Base-by-base conservation (phyloP, 1,140 invertebrate genomes). In the Kradibia gibbosae region DNA sequence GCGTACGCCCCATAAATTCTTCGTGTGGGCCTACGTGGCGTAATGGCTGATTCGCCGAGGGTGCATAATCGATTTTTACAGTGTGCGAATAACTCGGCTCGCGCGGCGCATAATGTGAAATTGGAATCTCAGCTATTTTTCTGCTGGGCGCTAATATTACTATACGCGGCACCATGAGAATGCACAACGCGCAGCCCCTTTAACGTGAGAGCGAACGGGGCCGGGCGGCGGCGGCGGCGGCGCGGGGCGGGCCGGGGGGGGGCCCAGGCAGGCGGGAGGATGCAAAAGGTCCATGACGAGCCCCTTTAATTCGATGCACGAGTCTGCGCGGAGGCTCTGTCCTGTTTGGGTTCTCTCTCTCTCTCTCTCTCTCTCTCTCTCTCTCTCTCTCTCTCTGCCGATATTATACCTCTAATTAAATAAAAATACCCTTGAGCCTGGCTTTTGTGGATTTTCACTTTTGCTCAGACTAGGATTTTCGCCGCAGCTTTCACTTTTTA, bases 31-130 rank as follows among this genome's bases (percentile, higher is more conserved):
- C 71, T 62, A 50, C 34, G 22, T 65, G 31, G 39, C 62, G 75
- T 53, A 78, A 78, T 78, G 75, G 42, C 75, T 65, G 42, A 78
- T 78, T 78, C 78, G 55, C 55, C 39, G 50, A 57, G 80, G 80
- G 74, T 77, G 73, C 36, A 82, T 82, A 82, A 82, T 77, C 67
- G 74, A 82, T 82, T 82, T 77, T 81, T 75, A 70, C 79, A 57
- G 42, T 36, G 42, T 22, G 53, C 67, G 50, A 57, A 48, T 53
- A 55, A 62, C 74, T 62, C 70, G 78, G 70, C 3, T 53, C 78
- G 39, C 70, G 42, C 60, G 60, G 62, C 65, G 31, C 78, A 45
- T 70, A 81, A 81, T 67, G 80, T 45, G 73, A 81, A 53, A 81
- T 76, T 36, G 80, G 72, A 81, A 81, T 81, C 65, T 71, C 73